Base-by-base conservation (phyloP, 2,113 vertebrate species). In the Serilophus lunatus region DNA sequence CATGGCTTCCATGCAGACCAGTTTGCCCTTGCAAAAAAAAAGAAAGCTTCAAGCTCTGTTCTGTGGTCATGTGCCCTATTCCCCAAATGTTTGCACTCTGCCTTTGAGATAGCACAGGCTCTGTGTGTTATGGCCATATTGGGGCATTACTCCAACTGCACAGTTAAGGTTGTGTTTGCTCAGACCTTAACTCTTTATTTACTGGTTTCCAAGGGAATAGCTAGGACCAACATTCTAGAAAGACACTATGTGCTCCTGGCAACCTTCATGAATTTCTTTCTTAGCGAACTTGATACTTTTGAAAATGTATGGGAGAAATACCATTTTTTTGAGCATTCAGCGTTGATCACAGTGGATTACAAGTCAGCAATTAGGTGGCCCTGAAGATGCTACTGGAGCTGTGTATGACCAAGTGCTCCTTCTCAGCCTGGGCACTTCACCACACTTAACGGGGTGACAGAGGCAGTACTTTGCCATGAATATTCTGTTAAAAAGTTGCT, bases 71-170 rank as follows among this genome's bases (percentile, higher is more conserved):
- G 84, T 87, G 89, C 81, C 84, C 82, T 79, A 10, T 88, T 88
- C 38, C 90, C 87, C 64, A 87, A 82, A 86, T 93, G 95, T 96
- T 95, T 96, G 94, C 89, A 49, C 82, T 94, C 70, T 94, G 93
- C 66, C 78, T 95, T 82, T 95, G 95, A 95, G 95, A 96, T 95
- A 94, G 89, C 84, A 82, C 91, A 92, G 95, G 75, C 91, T 92
- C 89, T 72, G 35, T 69, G 31, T 94, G 93, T 74, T 92, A 95
- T 91, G 82, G 95, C 94, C 91, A 70, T 96, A 96, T 95, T 95
- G 96, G 96, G 95, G 78, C 94, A 97, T 97, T 10, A 3, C 59
- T 97, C 66, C 90, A 95, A 92, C 86, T 94, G 89, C 81, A 71
- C 44, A 92, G 91, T 87, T 86, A 92, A 79, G 81, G 53, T 90